Base-by-base conservation (phyloP, 2,888 invertebrate species). In the Acleris laterana region DNA sequence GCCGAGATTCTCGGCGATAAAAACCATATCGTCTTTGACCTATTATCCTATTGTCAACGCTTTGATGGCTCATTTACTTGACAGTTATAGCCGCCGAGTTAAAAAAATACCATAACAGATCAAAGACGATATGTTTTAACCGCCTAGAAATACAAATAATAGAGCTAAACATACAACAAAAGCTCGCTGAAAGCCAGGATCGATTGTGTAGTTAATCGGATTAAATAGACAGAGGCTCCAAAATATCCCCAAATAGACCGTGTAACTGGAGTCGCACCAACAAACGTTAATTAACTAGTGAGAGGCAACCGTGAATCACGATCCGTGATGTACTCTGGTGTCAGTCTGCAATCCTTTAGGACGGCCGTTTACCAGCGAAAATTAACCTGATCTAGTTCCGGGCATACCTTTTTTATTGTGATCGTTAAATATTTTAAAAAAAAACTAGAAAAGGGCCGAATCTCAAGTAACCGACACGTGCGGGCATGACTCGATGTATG, bases 251-350 rank as follows among this genome's bases (percentile, higher is more conserved):
- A 55, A 65, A 56, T 52, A 57, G 46, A 16, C 44, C 51, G 38
- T 62, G 44, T 56, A 68, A 63, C 28, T 22, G 44, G 56, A 56
- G 44, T 59, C 53, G 50, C 19, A 56, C 42, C 9, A 9, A 50
- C 55, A 49, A 32, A 52, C 51, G 52, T 53, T 59, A 68, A 68
- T 63, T 68, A 63, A 56, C 63, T 44, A 32, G 32, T 53, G 56
- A 59, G 48, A 68, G 50, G 25, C 55, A 55, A 42, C 42, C 20
- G 20, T 38, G 38, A 38, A 38, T 38, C 38, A 38, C 38, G 38
- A 13, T 13, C 38, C 38, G 38, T 48, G 48, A 60, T 63, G 51
- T 58, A 22, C 55, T 3, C 38, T 53, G 51, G 32, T 44, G 42
- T 51, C 57, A 55, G n/a, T 20, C n/a, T 59, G 44, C 28, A n/a